Evolutionary conservation across 2,113 vertebrate genomes (phyloP), one percentile per base, ranked within the genome.

Genomic region (Thymallus thymallus): DNA sequence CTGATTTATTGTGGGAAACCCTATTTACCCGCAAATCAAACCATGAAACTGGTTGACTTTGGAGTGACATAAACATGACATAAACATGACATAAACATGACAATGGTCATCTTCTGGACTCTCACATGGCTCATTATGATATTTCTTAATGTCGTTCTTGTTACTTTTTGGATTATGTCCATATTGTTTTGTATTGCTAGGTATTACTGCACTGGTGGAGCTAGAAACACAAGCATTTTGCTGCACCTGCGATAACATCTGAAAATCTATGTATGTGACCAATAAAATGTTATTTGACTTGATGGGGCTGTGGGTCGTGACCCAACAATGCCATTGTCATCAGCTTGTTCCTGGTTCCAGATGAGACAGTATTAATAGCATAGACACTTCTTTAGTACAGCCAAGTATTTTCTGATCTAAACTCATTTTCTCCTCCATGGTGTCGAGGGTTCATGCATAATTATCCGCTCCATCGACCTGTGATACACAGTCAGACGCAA

Each of bases 361-460:
- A 75, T 76, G 74, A 88, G 77, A 80, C 84, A 76, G 69, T 87
- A 86, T 89, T 85, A 86, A 84, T 87, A 88, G 82, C 76, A 76
- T 29, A 79, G 85, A 83, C 83, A 80, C 69, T 74, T 82, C 62
- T 71, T 41, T 7, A 41, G 35, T 41, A 82, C 76, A 76, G 85
- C 79, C 76, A 79, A 76, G 71, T 74, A 74, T 82, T 32, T 72
- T 80, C 67, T 71, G 75, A 83, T 86, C 85, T 71, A 86, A 87
- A 87, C 78, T 88, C 69, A 88, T 87, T 88, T 89, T 86, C 85
- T 84, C 35, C 86, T 84, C 84, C 71, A 74, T 86, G 81, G 48
- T 51, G 48, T 51, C 16, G 48, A 74, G 71, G 79, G 75, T 88
- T 82, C 81, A 82, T 87, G 84, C 85, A 84, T 90, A 87, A 90